Base-by-base conservation (phyloP, 2,113 vertebrate species). In the Macaca mulatta region DNA sequence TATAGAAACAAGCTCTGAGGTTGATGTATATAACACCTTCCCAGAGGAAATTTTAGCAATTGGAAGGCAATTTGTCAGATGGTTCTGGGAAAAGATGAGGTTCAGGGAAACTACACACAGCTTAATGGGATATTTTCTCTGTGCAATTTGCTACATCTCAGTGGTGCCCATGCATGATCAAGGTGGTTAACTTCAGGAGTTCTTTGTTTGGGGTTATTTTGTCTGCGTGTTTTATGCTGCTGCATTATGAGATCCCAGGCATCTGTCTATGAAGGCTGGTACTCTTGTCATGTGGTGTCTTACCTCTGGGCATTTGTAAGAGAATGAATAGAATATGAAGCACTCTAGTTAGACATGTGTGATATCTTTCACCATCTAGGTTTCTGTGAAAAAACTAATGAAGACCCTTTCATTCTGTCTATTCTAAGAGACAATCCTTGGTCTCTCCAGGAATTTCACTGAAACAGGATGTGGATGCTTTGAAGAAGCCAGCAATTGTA, bases 271-370 rank as follows among this genome's bases (percentile, higher is more conserved):
- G 81, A 78, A 43, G 80, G 12, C 22, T 30, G 6, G 67, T 52
- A 69, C 6, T 50, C 87, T 74, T 59, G n/a, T 7, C 61, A 55
- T 16, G 0, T 0, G n/a, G 45, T 3, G 35, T 57, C 35, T n/a
- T 18, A 23, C 64, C 72, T 10, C 0, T 0, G 77, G 4, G 30
- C 17, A 16, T 43, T 43, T 27, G 18, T 45, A 11, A 35, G 50
- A 38, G 92, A 45, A 88, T 13, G 16, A 30, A 20, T 1, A 17
- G 10, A 8, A 70, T 14, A 87, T 8, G 40, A 40, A 69, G 35
- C 32, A 0, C 6, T 55, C 22, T 2, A 27, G 1, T 5, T 17
- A n/a, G 50, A n/a, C n/a, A 3, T 0, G 50, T 72, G 38, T 83
- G 89, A 77, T 83, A 57, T 79, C 1, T 17, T 35, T 20, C 0